These are phyloP conservation scores for Aphaenogaster rudis DNA, from an alignment of 1,140 invertebrate genomes.

Conservation along the genomic window DNA sequence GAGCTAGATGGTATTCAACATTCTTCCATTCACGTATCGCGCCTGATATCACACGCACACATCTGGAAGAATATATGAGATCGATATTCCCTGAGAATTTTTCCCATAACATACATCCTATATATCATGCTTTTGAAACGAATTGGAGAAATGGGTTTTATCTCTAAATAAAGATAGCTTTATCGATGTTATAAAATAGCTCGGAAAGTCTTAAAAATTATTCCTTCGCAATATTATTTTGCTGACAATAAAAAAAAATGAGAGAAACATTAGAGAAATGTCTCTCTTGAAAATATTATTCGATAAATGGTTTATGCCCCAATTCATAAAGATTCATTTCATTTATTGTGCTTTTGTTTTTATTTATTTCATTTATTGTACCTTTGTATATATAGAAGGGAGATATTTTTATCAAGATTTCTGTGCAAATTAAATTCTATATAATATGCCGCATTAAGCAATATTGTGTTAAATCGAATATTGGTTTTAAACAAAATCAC, in stretches of 20 bases:
- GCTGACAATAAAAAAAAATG: not conserved
- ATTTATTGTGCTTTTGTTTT: conserved; percentile 6
- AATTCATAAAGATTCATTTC: conserved; percentile 8
- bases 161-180: conserved; percentile 30
- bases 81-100: conserved; percentile 41
- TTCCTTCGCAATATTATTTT: not conserved
- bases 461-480: too few relatives aligned
- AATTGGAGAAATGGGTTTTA: conserved; percentile 2
- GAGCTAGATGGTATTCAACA: conserved; percentile 14
- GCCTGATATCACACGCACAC: conserved; percentile 28
- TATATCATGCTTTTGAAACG: conserved; percentile 29
- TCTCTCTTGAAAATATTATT: conserved; percentile 6
- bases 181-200: conserved; percentile 16
- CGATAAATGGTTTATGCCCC: not conserved
- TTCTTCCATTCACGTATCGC: conserved; percentile 38
- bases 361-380: conserved; percentile 6
- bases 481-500: not conserved
- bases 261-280: not conserved
- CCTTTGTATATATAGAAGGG: not conserved
- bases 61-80: conserved; percentile 19
- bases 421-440: conserved; percentile 23
- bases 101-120: conserved; percentile 9
- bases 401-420: conserved; percentile 14
- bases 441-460: not conserved
- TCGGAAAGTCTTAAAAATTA: not conserved